Percentiles rank a stretch among this genome's conserved stretches.
These are phyloP conservation scores for Caerostris extrusa DNA, from an alignment of 1,140 invertebrate genomes.

Conservation along the genomic window DNA sequence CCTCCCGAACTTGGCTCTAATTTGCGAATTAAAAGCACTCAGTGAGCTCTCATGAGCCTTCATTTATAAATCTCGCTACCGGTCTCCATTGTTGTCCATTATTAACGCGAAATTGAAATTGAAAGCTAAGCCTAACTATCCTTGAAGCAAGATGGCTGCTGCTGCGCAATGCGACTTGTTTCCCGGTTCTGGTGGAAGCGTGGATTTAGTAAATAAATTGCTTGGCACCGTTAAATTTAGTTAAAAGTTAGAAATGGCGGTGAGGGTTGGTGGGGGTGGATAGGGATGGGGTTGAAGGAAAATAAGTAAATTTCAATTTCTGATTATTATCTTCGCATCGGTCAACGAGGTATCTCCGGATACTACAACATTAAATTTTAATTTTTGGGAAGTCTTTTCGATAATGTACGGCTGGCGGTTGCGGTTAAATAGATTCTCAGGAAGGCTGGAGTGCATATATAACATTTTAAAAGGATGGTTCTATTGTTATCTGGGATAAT, in stretches of 20 bases:
- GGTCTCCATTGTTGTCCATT: too few species aligned
- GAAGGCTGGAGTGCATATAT: background rate
- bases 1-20: background rate
- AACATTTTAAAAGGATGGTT: background rate
- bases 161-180: background rate
- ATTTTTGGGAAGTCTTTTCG: conserved; percentile 40
- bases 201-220: conserved; percentile 46
- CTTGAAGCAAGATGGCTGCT: too few species aligned
- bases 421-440: conserved; percentile 20
- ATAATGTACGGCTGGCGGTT: conserved; percentile 44
- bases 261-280: background rate
- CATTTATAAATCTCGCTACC: too few species aligned
- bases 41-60: background rate
- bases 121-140: too few species aligned
- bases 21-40: conserved; percentile 26
- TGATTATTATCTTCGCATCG: conserved; percentile 58
- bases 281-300: background rate
- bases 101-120: too few species aligned
- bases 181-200: background rate
- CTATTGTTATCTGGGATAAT: conserved; percentile 54
- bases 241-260: conserved; percentile 12
- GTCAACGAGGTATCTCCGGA: background rate
- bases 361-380: conserved; percentile 35
- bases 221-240: conserved; percentile 49
- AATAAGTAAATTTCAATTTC: conserved; percentile 62